Conservation (phyloP, 2,888 invertebrate species). For the Beris morrisii region DNA sequence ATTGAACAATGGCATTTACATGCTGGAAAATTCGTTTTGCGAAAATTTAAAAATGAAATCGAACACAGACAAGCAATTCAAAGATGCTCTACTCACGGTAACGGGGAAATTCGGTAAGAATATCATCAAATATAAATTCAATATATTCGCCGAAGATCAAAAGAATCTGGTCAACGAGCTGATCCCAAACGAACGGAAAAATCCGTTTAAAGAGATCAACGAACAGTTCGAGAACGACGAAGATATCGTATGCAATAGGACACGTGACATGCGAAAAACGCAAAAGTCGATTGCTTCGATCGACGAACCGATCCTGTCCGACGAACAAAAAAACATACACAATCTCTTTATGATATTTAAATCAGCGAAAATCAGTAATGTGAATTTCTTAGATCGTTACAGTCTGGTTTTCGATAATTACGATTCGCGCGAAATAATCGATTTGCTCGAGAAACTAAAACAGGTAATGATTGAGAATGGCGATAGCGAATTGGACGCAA, state of each 20-base stretch:
- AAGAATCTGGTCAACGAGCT: conserved; percentile 51
- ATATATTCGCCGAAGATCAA: conserved; percentile 55
- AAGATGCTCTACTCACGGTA: conserved; percentile 53
- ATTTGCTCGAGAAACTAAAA: conserved; percentile 49
- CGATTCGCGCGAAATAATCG: conserved; percentile 51
- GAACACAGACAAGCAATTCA: conserved; percentile 46
- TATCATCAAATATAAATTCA: conserved; percentile 56
- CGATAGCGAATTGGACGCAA: conserved; percentile 49
- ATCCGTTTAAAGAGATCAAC: conserved; percentile 36
- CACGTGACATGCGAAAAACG: conserved; percentile 1
- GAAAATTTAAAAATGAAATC: conserved; percentile 49
- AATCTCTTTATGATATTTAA: conserved; percentile 54
- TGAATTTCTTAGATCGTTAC: conserved; percentile 52
- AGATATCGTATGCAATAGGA: conserved; percentile 32
- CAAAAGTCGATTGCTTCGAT: neutral
- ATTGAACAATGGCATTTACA: conserved; percentile 49
- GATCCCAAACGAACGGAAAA: conserved; percentile 44
- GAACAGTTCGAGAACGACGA: conserved; percentile 35
- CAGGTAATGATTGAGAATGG: conserved; percentile 53
- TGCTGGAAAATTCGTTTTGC: conserved; percentile 54
- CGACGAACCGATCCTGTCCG: conserved; percentile 44
- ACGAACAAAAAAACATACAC: conserved; percentile 55
- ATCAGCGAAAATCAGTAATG: conserved; percentile 54
- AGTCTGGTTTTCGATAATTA: conserved; percentile 54
- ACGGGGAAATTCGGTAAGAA: conserved; percentile 56